A percentile compares a stretch with the other conserved stretches of the same genome.
These are phyloP conservation scores for Tachina fera DNA, from an alignment of 2,888 invertebrate genomes.

Conservation along the genomic window DNA sequence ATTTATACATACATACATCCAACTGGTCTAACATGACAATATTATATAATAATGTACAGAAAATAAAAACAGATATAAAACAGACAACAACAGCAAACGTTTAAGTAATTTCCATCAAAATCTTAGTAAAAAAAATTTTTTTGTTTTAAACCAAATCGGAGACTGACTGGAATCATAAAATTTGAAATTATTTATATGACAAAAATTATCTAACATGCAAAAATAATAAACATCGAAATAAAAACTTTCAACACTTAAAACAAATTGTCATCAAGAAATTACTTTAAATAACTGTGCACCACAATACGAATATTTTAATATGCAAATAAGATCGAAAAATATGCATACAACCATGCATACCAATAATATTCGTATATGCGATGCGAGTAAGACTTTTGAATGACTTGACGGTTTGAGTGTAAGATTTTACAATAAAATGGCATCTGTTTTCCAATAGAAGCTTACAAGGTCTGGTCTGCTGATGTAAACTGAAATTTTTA, in stretches of 20 bases:
- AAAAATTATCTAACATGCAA: conserved; percentile 34
- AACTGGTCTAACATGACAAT: conserved; percentile 61
- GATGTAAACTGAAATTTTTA: neutral
- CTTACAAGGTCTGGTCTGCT: neutral
- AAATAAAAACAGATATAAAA: conserved; percentile 9
- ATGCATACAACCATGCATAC: neutral
- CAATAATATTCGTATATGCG: too few species aligned
- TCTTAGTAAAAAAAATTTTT: conserved; percentile 20
- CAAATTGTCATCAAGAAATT: conserved; percentile 44
- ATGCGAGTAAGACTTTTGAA: neutral
- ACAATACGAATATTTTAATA: neutral
- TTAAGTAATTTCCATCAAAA: conserved; percentile 41
- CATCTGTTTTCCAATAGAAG: neutral
- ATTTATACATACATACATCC: conserved; percentile 57
- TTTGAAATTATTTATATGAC: conserved; percentile 23
- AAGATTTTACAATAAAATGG: neutral
- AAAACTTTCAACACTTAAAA: conserved; percentile 15
- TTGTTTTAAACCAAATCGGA: conserved; percentile 28
- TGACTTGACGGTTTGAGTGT: neutral
- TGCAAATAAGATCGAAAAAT: conserved; percentile 9
- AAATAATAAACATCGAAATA: neutral
- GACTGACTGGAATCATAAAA: conserved; percentile 53
- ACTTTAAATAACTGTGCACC: neutral
- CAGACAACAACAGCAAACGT: neutral
- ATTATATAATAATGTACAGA: conserved; percentile 66